A percentile compares a stretch with the other conserved stretches of the same genome.
phyloP scores from a whole-genome alignment of 1,140 invertebrate species.

The Drosophila kepulauana region DNA sequence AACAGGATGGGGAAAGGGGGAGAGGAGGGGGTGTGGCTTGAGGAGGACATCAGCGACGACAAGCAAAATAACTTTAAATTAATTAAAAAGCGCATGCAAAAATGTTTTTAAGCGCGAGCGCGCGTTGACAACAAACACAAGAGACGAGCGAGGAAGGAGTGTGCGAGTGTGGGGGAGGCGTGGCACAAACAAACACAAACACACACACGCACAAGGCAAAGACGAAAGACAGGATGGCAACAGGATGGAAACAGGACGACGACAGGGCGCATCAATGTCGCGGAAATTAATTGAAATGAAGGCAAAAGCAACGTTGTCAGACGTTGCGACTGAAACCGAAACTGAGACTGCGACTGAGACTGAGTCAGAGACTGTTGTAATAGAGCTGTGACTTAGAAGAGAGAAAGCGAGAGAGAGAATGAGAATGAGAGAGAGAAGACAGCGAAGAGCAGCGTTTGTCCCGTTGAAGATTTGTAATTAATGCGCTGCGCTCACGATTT shows the following conservation, averaged over 20 bases:
- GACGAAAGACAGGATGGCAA: constrained; percentile 23
- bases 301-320: constrained; percentile 59
- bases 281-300: constrained; percentile 83
- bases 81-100: constrained; percentile 81
- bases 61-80: constrained; percentile 82
- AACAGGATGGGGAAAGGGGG: not conserved
- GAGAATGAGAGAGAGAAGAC: not conserved
- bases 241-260: constrained; percentile 33
- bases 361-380: constrained; percentile 32
- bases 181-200: constrained; percentile 36
- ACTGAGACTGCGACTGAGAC: constrained; percentile 8
- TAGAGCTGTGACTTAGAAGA: constrained; percentile 3
- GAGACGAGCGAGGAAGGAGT: not conserved
- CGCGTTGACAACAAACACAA: constrained; percentile 64
- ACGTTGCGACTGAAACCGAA: constrained; percentile 46
- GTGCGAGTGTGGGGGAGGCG: not conserved
- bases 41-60: constrained; percentile 45
- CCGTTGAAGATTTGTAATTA: constrained; percentile 42
- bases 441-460: too few relatives aligned
- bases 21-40: constrained; percentile 1
- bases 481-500: constrained; percentile 44
- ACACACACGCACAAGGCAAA: constrained; percentile 25
- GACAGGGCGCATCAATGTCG: constrained; percentile 77
- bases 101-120: constrained; percentile 71
- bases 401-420: not conserved